Evolutionary conservation across 1,140 invertebrate species (phyloP), one percentile per base, ranked within the genome.

Genomic region (Globodera rostochiensis): DNA sequence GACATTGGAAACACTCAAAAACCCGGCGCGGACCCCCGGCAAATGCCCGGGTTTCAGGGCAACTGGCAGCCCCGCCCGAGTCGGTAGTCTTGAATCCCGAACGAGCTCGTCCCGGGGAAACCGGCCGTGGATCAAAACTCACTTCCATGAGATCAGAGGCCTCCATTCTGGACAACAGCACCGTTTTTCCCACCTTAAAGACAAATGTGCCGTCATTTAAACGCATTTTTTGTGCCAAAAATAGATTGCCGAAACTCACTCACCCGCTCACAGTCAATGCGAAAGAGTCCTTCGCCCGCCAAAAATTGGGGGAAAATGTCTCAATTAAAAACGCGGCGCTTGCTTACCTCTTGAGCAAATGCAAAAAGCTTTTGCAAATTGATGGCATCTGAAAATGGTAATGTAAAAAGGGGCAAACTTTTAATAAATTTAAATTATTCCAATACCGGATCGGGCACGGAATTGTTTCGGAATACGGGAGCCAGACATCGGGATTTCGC

Each of bases 331-430:
- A 36, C 25, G 25, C 25, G 25, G 36, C 36, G 36, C 36, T 36
- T 36, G 36, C 1, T 36, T 64, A 64, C 57, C 79, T 90, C 88
- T 83, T 89, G 88, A 7, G 84, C 84, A 84, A 88, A 89, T 36
- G 88, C 88, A 73, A 89, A 89, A 5, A 89, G 46, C 75, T 89
- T 89, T 77, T 89, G 88, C 45, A 89, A 88, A 79, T 89, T 89
- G 21, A 89, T 81, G 49, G 89, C 86, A 82, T 89, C 88, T 76
- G 45, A 60, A 36, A 36, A 9, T 75, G 53, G 9, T 21, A 13
- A 53, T 13, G 19, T 76, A 45, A 25, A 21, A 60, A 67, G 11
- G 4, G 2, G 57, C 19, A 15, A 64, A 64, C 13, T 11, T 19
- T 19, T 64, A 15, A 13, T 36, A 21, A 15, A 70, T 67, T 50